These are phyloP conservation scores for Loriculus beryllinus DNA, from an alignment of 2,797 vertebrate genomes.

Conservation along the genomic window DNA sequence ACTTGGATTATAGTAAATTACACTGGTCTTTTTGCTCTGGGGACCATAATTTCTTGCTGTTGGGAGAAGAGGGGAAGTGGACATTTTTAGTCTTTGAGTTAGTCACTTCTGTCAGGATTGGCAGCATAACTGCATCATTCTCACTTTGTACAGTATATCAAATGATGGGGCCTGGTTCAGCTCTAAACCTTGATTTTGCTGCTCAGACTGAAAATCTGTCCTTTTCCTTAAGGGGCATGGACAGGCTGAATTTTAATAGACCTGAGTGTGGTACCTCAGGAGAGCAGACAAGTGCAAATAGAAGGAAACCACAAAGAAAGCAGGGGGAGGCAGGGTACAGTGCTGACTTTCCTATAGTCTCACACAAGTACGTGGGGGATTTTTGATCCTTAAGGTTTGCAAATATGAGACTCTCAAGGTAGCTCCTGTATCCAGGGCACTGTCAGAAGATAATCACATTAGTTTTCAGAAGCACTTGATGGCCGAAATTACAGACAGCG, in stretches of 20 bases:
- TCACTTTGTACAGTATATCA: background rate
- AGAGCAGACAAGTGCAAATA: background rate
- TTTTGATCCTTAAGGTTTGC: background rate
- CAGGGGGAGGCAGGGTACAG: background rate
- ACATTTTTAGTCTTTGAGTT: background rate
- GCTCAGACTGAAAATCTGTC: background rate
- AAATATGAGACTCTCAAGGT: background rate
- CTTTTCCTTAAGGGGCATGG: background rate
- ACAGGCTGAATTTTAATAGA: background rate
- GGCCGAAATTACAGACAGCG: background rate
- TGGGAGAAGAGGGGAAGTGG: background rate
- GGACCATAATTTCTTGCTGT: background rate
- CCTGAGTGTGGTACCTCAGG: background rate
- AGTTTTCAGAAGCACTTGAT: background rate
- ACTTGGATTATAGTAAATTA: background rate
- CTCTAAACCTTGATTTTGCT: background rate
- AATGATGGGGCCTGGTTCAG: background rate
- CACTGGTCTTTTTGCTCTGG: background rate
- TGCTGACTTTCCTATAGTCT: background rate
- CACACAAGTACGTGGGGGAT: rapidly evolving
- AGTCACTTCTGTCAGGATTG: background rate
- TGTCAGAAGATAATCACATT: background rate
- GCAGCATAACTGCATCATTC: background rate
- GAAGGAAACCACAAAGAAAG: background rate
- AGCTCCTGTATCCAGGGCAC: background rate